Evolutionary conservation across 1,140 invertebrate species (phyloP), one percentile per base, ranked within the genome.

Genomic region (Eurosta solidaginis): DNA sequence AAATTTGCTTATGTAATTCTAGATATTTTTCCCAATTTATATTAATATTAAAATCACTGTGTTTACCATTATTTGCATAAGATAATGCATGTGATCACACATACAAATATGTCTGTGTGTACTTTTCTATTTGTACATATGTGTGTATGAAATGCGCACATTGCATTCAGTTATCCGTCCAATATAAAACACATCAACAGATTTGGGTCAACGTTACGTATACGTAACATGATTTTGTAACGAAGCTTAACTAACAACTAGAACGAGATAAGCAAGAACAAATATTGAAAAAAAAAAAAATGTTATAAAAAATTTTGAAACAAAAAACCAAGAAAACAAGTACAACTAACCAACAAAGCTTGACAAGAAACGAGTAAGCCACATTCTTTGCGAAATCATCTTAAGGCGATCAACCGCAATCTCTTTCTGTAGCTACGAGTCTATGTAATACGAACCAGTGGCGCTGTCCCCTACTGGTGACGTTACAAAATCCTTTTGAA

Each of bases 131-230:
- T 2, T 1, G 17, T 7, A 20, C 29, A 36, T 59, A 29, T 14
- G n/a, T 12, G 17, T 33, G 27, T 59, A 29, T 29, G 17, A 49
- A 17, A 49, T 49, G 17, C 45, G 17, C 22, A 33, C 12, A 9
- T 6, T 2, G 54, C 14, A 12, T 5, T n/a, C 54, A 59, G 29
- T 17, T 36, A 33, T 27, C 17, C n/a, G 54, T 59, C 4, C 9
- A 49, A 29, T 29, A 29, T n/a, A 29, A 36, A 59, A 17, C 14
- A 59, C 22, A 29, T 59, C 54, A 59, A 12, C 54, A 29, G 27
- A 59, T 59, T 59, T 25, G 33, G 54, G 54, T 59, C 54, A 59
- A 59, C 54, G 54, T 59, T 25, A 36, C 54, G 54, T 59, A 59
- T 59, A 59, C 54, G 54, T 33, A 59, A 59, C 54, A 33, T 59